phyloP scores from a whole-genome alignment of 2,888 invertebrate species.

The Xylota segnis region DNA sequence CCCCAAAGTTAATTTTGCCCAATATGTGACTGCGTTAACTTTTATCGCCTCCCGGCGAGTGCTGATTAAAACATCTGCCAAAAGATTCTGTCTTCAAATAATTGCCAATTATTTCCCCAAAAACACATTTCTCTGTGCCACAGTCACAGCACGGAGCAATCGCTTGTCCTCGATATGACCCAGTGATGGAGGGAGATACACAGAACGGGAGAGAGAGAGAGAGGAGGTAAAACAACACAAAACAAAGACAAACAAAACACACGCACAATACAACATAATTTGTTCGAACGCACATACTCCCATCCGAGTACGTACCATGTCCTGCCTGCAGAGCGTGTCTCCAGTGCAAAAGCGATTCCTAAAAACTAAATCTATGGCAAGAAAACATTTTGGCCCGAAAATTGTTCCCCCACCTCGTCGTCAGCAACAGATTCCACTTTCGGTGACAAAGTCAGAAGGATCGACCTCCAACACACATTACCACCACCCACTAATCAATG shows the following conservation, averaged over 20 bases:
- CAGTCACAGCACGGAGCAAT: slow-evolving; percentile 1
- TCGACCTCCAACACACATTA: slow-evolving; percentile 11
- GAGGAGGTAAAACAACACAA: slow-evolving; percentile 9
- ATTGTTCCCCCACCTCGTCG: slow-evolving; percentile 4
- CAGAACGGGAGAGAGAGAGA: slow-evolving; percentile 1
- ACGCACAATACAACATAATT: slow-evolving; percentile 63
- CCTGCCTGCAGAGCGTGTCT: slow-evolving; percentile 12
- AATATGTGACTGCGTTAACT: slow-evolving; percentile 44
- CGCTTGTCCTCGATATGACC: not conserved
- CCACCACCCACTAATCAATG: slow-evolving; percentile 50
- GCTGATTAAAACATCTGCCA: slow-evolving; percentile 68
- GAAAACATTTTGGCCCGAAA: slow-evolving; percentile 26
- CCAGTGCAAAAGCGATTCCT: slow-evolving; percentile 36
- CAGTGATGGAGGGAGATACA: slow-evolving; percentile 33
- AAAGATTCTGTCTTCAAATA: slow-evolving; percentile 58
- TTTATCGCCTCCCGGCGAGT: slow-evolving; percentile 59
- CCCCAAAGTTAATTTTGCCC: slow-evolving; percentile 10
- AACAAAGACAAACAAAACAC: slow-evolving; percentile 41
- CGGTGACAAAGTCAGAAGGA: slow-evolving; percentile 38
- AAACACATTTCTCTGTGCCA: slow-evolving; percentile 38
- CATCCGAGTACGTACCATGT: not conserved
- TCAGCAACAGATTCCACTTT: not conserved
- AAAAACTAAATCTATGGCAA: slow-evolving; percentile 46
- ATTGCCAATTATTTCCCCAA: slow-evolving; percentile 62
- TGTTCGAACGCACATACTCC: slow-evolving; percentile 40